Percentiles rank a stretch among this genome's conserved stretches.
These are phyloP conservation scores for Lumbricus terrestris DNA, from an alignment of 2,888 invertebrate species.

Conservation along the genomic window DNA sequence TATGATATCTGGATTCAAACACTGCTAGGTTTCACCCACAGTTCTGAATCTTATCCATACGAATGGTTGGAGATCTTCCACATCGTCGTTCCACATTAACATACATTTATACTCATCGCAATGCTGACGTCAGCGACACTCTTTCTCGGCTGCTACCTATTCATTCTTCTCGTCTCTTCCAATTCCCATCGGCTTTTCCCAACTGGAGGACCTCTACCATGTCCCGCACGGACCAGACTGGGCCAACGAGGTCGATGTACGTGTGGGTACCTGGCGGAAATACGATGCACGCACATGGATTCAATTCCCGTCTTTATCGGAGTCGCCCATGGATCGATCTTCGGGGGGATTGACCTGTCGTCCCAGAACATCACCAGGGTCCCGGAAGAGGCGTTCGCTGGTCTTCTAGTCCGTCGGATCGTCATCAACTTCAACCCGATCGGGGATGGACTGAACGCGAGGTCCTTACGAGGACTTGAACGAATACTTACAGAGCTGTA, in stretches of 20 bases:
- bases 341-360: constrained; percentile 30
- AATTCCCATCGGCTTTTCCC: background rate
- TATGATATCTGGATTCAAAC: background rate
- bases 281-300: background rate
- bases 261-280: background rate
- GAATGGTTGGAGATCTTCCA: background rate
- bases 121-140: background rate
- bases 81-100: background rate
- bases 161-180: background rate
- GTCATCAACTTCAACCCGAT: constrained; percentile 37
- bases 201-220: background rate
- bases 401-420: constrained; percentile 34
- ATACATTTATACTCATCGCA: no score
- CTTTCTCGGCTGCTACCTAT: background rate
- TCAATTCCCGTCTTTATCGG: background rate
- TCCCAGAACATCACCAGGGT: constrained; percentile 31
- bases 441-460: constrained; percentile 27
- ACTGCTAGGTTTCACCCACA: background rate
- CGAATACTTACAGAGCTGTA: constrained; percentile 36
- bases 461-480: constrained; percentile 35
- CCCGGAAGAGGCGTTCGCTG: constrained; percentile 29
- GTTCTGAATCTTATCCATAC: background rate
- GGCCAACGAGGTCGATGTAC: background rate
- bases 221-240: background rate
- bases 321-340: constrained; percentile 11